Conservation (phyloP, 2,113 vertebrate genomes). For the Speoplatyrhinus poulsoni region DNA sequence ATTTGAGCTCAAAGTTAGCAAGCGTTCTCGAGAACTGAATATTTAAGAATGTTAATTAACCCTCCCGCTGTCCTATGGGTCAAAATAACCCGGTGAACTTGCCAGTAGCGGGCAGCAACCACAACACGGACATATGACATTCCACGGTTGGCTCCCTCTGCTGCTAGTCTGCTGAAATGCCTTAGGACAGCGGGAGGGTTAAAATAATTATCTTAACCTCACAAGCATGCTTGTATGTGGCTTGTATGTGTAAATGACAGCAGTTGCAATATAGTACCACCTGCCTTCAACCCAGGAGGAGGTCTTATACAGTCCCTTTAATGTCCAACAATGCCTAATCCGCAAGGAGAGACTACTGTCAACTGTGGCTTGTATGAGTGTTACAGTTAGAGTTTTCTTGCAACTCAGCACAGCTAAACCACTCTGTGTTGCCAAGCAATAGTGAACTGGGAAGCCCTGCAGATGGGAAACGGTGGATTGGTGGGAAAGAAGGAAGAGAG, state of each 20-base stretch:
- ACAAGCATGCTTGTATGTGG: neutral
- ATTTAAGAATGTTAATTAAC: neutral
- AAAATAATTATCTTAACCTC: neutral
- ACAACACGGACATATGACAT: too few relatives aligned
- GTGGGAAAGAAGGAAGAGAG: slow-evolving; percentile 35
- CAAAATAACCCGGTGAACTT: too few relatives aligned
- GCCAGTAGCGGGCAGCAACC: too few relatives aligned
- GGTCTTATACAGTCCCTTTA: neutral
- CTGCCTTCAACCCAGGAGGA: neutral
- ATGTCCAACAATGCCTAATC: too few relatives aligned
- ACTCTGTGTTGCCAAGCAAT: slow-evolving; percentile 74
- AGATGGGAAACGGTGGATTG: slow-evolving; percentile 43
- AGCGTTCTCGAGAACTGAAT: neutral
- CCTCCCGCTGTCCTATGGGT: neutral
- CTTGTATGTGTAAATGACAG: neutral
- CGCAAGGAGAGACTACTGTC: neutral
- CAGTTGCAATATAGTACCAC: neutral
- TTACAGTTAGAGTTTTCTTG: slow-evolving; percentile 6
- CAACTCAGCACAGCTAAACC: slow-evolving; percentile 33
- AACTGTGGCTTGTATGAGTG: neutral
- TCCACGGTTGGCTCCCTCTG: too few relatives aligned
- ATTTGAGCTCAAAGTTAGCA: too few relatives aligned
- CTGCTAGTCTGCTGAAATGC: too few relatives aligned
- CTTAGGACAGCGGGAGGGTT: too few relatives aligned
- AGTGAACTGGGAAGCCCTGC: slow-evolving; percentile 53